Conservation (phyloP, 2,113 vertebrate species). For the Micronycteris hirsuta region DNA sequence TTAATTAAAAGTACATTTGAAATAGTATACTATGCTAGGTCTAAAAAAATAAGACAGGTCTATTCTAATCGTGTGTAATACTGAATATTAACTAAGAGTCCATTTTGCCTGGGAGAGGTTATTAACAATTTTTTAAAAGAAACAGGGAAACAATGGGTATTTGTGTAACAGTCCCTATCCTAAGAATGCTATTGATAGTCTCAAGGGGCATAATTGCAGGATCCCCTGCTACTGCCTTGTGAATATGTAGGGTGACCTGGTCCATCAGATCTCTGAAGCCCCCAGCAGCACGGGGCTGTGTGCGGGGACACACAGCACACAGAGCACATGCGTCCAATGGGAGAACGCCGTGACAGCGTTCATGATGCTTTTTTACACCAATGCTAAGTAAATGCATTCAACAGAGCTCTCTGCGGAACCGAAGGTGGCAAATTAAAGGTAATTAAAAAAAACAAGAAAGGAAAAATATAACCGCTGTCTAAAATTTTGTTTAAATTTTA, state of each 20-base stretch:
- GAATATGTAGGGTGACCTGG: background rate
- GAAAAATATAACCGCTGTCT: background rate
- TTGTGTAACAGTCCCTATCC: background rate
- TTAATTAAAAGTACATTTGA: background rate
- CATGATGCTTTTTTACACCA: background rate
- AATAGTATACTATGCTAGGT: background rate
- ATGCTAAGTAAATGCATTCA: background rate
- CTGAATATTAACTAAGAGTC: background rate
- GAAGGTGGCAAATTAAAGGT: background rate
- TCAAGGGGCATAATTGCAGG: background rate
- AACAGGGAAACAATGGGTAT: background rate
- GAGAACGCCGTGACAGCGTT: fast-evolving
- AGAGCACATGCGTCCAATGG: too few relatives aligned
- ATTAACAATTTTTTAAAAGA: background rate
- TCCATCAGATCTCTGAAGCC: background rate
- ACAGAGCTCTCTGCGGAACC: background rate
- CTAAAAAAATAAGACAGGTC: background rate
- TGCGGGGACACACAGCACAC: background rate
- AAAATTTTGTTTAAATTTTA: conserved; percentile 16
- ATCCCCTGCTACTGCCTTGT: background rate
- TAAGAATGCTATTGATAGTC: background rate
- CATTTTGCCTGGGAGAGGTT: background rate
- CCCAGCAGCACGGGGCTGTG: background rate
- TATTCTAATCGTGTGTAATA: background rate
- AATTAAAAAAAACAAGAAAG: background rate